A percentile compares a stretch with the other conserved stretches of the same genome.
Conservation (phyloP, 2,888 invertebrate species). For the Pasiphila rectangulata region DNA sequence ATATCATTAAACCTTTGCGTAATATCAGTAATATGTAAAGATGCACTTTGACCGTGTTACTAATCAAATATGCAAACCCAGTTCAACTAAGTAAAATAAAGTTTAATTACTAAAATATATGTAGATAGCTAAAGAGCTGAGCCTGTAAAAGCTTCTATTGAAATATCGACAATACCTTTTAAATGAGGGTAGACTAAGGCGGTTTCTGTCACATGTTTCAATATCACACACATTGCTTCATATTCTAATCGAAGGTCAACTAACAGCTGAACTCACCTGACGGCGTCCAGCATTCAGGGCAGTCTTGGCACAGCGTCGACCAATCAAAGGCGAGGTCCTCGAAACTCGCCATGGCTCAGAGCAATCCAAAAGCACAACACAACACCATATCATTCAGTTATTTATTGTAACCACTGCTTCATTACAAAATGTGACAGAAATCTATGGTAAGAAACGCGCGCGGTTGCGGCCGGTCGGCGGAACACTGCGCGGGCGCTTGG, state of each 20-base stretch:
- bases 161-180: too few species aligned
- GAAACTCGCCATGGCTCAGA: conserved; percentile 81
- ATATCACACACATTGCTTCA: too few species aligned
- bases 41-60: too few species aligned
- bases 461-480: conserved; percentile 64
- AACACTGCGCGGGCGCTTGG: conserved; percentile 64
- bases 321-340: conserved; percentile 84
- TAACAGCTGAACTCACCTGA: conserved; percentile 75
- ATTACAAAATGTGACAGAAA: conserved; percentile 11
- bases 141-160: too few species aligned
- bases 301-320: conserved; percentile 83
- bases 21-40: too few species aligned
- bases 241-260: not conserved
- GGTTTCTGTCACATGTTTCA: too few species aligned
- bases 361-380: conserved; percentile 40
- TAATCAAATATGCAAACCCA: too few species aligned
- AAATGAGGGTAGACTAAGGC: too few species aligned
- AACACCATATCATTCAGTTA: conserved; percentile 42
- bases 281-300: conserved; percentile 82
- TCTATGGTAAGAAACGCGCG: conserved; percentile 50
- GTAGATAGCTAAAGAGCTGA: too few species aligned
- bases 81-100: too few species aligned
- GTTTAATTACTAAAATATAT: too few species aligned
- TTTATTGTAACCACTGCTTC: conserved; percentile 27
- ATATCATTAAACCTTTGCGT: conserved; percentile 29